Evolutionary conservation across 1,140 invertebrate genomes (phyloP), one percentile per base, ranked within the genome.

Genomic region (Papilio glaucus): DNA sequence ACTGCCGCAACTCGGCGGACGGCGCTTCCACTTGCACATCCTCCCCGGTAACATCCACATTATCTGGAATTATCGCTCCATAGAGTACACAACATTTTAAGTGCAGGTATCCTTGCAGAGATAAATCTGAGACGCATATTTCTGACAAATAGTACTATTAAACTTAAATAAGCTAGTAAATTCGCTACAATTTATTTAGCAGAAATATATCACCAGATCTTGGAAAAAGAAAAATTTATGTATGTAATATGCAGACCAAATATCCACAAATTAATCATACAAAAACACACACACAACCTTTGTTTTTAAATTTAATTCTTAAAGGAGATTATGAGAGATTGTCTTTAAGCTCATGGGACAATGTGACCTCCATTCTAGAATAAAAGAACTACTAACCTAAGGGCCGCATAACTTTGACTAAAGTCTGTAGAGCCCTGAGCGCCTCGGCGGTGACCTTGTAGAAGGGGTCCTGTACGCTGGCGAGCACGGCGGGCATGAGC

Each of bases 401-500:
- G 0, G 98, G 98, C 71, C 98, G 94, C 77, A 99, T 97, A 8
- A 99, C 98, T 94, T 98, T 98, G 5, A 99, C 98, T 49, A 99
- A 94, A 73, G 98, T 97, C 85, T 99, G 98, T 67, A 99, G 94
- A 33, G 99, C 98, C 10, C 98, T 92, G 18, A 99, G 75, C 63
- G 89, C 98, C 93, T 99, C 98, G 0, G 98, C 98, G 5, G 98
- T 98, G 53, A 99, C 99, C 94, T 99, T 99, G 93, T 99, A 99
- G 94, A 99, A 99, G 42, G 96, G 96, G 95, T 99, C 99, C 38
- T 96, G 95, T 12, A 99, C 98, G 42, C 98, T 97, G 61, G 96
- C 94, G 37, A 99, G 96, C 45, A 99, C 96, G 0, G 98, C 96
- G 4, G 98, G 98, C 13, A 99, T 95, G n/a, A 99, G 90, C 24